Evolutionary conservation across 2,888 invertebrate species (phyloP), one percentile per base, ranked within the genome.

Genomic region (Schizaphis graminum): DNA sequence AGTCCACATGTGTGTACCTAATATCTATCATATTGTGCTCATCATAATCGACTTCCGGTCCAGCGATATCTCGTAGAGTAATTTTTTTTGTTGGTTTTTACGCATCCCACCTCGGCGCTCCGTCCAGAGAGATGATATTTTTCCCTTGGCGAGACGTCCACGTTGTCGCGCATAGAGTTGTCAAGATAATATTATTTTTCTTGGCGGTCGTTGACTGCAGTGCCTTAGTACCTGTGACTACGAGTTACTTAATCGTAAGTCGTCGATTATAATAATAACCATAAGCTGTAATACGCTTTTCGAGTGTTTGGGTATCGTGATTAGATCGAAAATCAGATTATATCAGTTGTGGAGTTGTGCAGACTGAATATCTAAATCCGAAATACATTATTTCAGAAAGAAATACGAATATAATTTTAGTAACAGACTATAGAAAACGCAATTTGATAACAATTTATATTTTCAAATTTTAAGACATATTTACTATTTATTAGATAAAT

Each of bases 171-270:
- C 11, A 61, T 8, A 28, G 61, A 61, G 0, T 8, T 61, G 28
- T 28, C 28, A 3, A 16, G 35, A 53, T 61, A 3, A 61, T 61
- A 61, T 61, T 28, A 61, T 28, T 56, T 84, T 53, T 26, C n/a
- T 91, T 56, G 84, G 44, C 53, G 56, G 56, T 91, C 91, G 84
- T 91, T 91, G 84, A 91, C 91, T 85, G 44, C 3, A 10, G 28
- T 53, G 47, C 49, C 41, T 35, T 84, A 28, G 28, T 57, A 28
- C 61, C 10, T 28, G 61, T 61, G 61, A 28, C 28, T 91, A 41
- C 35, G 53, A 47, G 16, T 44, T 53, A 53, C n/a, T 61, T 44
- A 28, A 77, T 49, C 49, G n/a, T 53, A 61, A 61, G 28, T 8
- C 28, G 10, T 61, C 61, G 28, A 28, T 61, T 28, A 11, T 61